A percentile compares a stretch with the other conserved stretches of the same genome.
These are phyloP conservation scores for Lucilia cuprina DNA, from an alignment of 1,140 invertebrate species.

Conservation along the genomic window DNA sequence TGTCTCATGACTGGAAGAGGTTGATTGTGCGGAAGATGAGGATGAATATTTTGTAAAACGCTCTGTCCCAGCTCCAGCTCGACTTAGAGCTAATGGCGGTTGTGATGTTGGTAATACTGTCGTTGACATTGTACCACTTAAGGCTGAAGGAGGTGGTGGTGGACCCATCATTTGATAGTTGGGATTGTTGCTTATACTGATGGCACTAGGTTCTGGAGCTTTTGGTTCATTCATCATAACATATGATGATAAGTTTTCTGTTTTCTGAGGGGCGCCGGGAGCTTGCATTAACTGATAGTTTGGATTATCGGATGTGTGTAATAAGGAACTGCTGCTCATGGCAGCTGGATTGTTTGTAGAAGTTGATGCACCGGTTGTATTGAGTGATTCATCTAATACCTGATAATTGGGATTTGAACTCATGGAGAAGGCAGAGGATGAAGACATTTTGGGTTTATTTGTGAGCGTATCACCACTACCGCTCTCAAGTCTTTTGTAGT, in stretches of 20 bases:
- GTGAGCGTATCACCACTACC: background rate
- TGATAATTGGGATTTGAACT: constrained; percentile 48
- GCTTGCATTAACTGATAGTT: constrained; percentile 56
- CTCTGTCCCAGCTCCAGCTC: background rate
- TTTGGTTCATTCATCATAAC: constrained; percentile 29
- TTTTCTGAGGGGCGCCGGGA: background rate
- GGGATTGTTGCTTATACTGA: constrained; percentile 43
- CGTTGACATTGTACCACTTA: background rate
- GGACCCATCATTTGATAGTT: constrained; percentile 50
- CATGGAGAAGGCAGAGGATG: background rate
- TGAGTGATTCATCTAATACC: constrained; percentile 49
- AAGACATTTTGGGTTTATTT: background rate
- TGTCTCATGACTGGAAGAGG: background rate
- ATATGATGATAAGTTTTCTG: background rate
- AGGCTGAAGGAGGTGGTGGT: background rate
- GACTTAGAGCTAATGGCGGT: background rate
- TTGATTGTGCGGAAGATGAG: constrained; percentile 17
- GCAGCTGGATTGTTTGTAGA: constrained; percentile 43
- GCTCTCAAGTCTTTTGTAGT: constrained; percentile 22
- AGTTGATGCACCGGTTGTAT: constrained; percentile 37
- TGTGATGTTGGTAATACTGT: background rate
- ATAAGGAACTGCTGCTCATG: constrained; percentile 29
- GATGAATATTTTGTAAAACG: constrained; percentile 34
- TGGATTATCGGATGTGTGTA: constrained; percentile 49
- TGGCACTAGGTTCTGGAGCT: background rate